These are phyloP conservation scores for Acrossocheilus fasciatus DNA, from an alignment of 2,797 vertebrate species.

Conservation along the genomic window DNA sequence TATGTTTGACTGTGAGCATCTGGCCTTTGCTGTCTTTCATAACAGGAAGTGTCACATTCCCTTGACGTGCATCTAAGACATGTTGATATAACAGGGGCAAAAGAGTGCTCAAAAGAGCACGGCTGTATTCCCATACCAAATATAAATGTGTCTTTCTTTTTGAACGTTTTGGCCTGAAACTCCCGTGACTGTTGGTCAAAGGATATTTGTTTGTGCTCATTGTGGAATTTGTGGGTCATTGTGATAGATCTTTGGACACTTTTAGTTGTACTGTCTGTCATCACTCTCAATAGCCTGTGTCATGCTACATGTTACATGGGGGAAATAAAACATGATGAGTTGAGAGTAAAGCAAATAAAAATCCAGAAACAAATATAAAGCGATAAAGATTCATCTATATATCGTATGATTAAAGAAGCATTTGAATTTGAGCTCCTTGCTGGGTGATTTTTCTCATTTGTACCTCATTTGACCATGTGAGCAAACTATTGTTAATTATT, in stretches of 20 bases:
- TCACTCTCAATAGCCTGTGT: neutral
- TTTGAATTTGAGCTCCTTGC: neutral
- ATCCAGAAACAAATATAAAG: neutral
- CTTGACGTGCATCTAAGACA: conserved; percentile 4
- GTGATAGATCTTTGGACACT: conserved; percentile 16
- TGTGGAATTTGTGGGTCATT: neutral
- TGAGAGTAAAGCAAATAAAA: neutral
- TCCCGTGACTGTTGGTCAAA: neutral
- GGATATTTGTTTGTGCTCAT: conserved; percentile 23
- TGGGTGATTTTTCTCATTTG: neutral
- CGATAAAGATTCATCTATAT: neutral
- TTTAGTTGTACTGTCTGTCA: neutral
- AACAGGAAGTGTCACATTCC: conserved; percentile 12
- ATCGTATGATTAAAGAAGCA: neutral
- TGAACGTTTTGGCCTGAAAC: conserved; percentile 10
- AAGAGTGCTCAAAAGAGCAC: conserved; percentile 1
- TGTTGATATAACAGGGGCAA: conserved; percentile 1
- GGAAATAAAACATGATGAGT: neutral
- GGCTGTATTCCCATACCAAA: conserved; percentile 13
- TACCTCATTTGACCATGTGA: neutral
- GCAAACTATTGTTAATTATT: neutral
- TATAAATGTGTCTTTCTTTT: conserved; percentile 16
- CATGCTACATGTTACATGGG: neutral
- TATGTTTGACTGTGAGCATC: neutral
- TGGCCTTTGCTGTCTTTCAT: neutral